Base-by-base conservation (phyloP, 2,888 invertebrate genomes). In the Prosapia bicincta region DNA sequence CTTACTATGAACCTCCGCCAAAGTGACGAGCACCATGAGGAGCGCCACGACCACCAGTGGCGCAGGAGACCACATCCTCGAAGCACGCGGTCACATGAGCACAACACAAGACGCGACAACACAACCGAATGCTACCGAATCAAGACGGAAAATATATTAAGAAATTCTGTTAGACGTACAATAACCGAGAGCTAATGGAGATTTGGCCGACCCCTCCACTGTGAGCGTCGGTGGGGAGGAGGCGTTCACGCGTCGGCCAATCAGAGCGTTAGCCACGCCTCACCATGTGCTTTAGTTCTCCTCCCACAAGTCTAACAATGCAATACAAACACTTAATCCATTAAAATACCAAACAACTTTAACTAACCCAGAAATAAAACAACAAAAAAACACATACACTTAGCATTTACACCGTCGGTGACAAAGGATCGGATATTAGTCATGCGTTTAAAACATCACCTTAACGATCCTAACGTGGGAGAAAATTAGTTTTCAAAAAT, bases 21-120 rank as follows among this genome's bases (percentile, higher is more conserved):
- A 84, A 85, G 86, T 85, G 76, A 88, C 85, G 84, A 87, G 85
- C 83, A 88, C 85, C 85, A 85, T 85, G 83, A 89, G 81, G 74
- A 83, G 83, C 80, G 83, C 83, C 75, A 85, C 79, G 74, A 85
- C 80, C 83, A 85, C 81, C 84, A 79, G 78, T 68, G 80, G 79
- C 78, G 79, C 79, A 74, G 79, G 73, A 66, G 81, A 80, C 81
- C 81, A 80, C 79, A 81, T 79, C 72, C 65, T 43, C 28, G 69
- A 54, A 38, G 69, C 74, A 74, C 69, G 54, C 15, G 69, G 24
- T 43, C 71, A 26, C 68, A 67, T 69, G 26, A 67, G 30, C 73
- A 26, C 73, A 68, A 72, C 72, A 66, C 72, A 66, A 28, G 66
- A 67, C 10, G 15, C 38, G 15, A 54, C 54, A 20, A 20, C 54